These are phyloP conservation scores for Sebastes ruberrimus DNA, from an alignment of 2,797 vertebrate species.

Conservation along the genomic window DNA sequence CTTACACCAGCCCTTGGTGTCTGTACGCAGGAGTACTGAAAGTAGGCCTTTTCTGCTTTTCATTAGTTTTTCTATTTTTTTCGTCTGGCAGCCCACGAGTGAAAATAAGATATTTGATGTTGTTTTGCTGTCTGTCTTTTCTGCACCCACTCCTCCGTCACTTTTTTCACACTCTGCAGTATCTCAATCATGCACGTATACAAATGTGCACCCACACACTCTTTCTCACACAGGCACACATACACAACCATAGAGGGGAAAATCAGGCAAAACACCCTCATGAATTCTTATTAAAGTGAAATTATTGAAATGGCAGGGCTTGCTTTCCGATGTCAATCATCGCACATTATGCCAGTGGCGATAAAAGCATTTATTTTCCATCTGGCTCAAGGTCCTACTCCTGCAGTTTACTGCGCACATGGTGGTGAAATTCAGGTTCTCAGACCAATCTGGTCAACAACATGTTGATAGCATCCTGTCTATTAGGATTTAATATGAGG, in stretches of 20 bases:
- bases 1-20: conserved; percentile 29
- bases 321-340: conserved; percentile 65
- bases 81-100: conserved; percentile 28
- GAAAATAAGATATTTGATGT: conserved; percentile 58
- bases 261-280: conserved; percentile 52
- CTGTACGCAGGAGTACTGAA: conserved; percentile 35
- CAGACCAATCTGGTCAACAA: conserved; percentile 35
- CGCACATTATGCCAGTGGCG: conserved; percentile 47
- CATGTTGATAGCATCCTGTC: conserved; percentile 34
- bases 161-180: conserved; percentile 11
- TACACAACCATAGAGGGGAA: conserved; percentile 25
- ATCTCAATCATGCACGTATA: conserved; percentile 36
- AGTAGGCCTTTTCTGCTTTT: conserved; percentile 39
- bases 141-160: conserved; percentile 42
- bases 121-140: conserved; percentile 51
- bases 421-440: conserved; percentile 26
- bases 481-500: conserved; percentile 44
- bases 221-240: conserved; percentile 16
- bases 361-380: conserved; percentile 57
- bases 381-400: conserved; percentile 51
- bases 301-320: conserved; percentile 56
- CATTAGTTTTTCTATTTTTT: conserved; percentile 16
- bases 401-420: conserved; percentile 32
- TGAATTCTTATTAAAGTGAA: conserved; percentile 70
- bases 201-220: conserved; percentile 48